Conservation (phyloP, 2,113 vertebrate genomes). For the Carollia perspicillata region DNA sequence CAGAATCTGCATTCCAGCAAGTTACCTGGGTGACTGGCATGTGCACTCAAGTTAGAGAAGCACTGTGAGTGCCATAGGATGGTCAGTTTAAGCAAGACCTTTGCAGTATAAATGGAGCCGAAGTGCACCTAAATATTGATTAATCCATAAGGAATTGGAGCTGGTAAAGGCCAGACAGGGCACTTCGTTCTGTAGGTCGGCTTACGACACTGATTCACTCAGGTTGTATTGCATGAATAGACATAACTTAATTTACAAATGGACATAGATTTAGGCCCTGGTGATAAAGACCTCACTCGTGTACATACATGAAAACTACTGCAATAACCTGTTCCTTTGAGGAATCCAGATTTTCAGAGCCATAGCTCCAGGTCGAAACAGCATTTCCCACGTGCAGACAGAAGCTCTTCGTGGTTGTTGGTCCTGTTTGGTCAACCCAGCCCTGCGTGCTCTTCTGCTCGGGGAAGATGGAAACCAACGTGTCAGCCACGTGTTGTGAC, state of each 20-base stretch:
- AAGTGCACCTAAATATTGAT: neutral
- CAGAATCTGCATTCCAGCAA: neutral
- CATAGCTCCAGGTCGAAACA: neutral
- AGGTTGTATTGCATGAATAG: neutral
- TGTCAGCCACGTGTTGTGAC: neutral
- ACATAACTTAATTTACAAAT: neutral
- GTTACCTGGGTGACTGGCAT: too few relatives aligned
- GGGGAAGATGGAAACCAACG: neutral
- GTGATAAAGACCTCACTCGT: neutral
- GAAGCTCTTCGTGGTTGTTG: neutral
- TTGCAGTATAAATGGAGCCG: neutral
- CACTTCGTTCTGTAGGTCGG: neutral
- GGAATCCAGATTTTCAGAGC: neutral
- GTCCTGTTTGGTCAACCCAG: neutral
- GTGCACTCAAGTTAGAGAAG: neutral
- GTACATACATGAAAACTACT: neutral
- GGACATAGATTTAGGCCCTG: neutral
- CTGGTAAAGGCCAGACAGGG: neutral
- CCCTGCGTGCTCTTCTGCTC: neutral
- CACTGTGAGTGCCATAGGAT: neutral
- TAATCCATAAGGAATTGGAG: neutral
- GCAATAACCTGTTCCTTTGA: neutral
- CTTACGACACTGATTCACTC: neutral
- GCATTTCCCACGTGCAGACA: neutral
- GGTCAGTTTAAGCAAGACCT: neutral